Evolutionary conservation across 1,140 invertebrate genomes (phyloP).

Genomic region (Diuraphis noxia): DNA sequence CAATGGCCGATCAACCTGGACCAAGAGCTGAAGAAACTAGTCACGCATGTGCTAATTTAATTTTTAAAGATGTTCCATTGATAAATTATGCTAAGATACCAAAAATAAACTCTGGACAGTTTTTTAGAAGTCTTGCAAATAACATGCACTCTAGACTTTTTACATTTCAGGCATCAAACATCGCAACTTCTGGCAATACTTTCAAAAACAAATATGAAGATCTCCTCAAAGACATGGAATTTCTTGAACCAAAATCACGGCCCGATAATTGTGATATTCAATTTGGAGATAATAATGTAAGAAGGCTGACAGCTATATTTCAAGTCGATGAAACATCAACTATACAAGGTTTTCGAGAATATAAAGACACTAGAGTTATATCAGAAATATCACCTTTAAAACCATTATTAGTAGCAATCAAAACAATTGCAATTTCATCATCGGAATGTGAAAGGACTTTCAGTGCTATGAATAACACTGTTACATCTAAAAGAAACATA

Average conservation of each 20-base stretch:
- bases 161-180: too few species aligned
- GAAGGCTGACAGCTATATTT: neutral
- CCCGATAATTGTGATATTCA: neutral
- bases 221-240: too few species aligned
- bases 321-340: neutral
- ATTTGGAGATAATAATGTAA: neutral
- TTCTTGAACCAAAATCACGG: neutral
- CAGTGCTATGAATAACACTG: neutral
- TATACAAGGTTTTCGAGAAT: neutral
- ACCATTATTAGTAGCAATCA: neutral
- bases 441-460: neutral
- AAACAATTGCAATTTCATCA: neutral
- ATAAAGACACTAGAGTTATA: neutral
- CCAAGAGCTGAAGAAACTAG: too few species aligned
- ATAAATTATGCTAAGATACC: too few species aligned
- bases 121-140: too few species aligned
- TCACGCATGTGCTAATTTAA: too few species aligned
- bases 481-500: neutral
- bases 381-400: neutral
- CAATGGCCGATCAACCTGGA: too few species aligned
- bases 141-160: too few species aligned
- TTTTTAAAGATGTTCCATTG: too few species aligned
- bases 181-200: too few species aligned
- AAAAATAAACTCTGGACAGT: too few species aligned
- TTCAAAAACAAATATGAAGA: too few species aligned